Percentiles rank a stretch among this genome's conserved stretches.
Evolutionary conservation across 2,113 vertebrate genomes (phyloP).

Genomic region (Psittacula cyanocephala): DNA sequence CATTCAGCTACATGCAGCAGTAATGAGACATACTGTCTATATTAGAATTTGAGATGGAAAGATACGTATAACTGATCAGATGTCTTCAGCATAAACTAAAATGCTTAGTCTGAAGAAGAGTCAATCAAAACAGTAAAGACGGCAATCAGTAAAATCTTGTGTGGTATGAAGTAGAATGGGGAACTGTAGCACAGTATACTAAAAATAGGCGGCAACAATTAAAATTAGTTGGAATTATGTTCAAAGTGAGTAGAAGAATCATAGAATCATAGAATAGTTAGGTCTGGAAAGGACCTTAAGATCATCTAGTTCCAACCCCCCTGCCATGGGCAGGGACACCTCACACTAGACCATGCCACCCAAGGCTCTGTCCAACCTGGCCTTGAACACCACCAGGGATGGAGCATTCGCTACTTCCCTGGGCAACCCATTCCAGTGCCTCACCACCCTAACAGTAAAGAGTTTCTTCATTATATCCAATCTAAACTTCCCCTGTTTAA

Average conservation of each 20-base stretch:
- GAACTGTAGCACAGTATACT: neutral
- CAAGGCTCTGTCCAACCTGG: too few species aligned
- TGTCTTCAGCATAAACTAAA: neutral
- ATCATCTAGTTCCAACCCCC: too few species aligned
- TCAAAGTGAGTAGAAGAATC: neutral
- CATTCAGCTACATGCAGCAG: neutral
- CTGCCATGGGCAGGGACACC: too few species aligned
- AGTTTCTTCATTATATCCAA: too few species aligned
- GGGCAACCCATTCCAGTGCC: too few species aligned
- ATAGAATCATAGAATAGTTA: too few species aligned
- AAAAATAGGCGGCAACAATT: neutral
- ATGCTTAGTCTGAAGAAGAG: neutral
- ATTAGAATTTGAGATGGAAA: neutral
- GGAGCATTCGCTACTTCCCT: too few species aligned
- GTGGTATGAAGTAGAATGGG: neutral
- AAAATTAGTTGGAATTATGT: neutral
- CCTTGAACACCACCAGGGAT: too few species aligned
- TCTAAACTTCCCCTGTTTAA: too few species aligned
- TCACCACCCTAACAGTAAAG: too few species aligned
- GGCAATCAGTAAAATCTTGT: neutral
- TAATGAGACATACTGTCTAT: neutral
- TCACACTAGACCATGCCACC: too few species aligned
- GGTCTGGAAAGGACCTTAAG: too few species aligned
- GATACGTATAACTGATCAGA: neutral
- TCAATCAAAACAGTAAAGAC: neutral